phyloP scores from a whole-genome alignment of 2,797 vertebrate species.

The Enteromius paludinosus region DNA sequence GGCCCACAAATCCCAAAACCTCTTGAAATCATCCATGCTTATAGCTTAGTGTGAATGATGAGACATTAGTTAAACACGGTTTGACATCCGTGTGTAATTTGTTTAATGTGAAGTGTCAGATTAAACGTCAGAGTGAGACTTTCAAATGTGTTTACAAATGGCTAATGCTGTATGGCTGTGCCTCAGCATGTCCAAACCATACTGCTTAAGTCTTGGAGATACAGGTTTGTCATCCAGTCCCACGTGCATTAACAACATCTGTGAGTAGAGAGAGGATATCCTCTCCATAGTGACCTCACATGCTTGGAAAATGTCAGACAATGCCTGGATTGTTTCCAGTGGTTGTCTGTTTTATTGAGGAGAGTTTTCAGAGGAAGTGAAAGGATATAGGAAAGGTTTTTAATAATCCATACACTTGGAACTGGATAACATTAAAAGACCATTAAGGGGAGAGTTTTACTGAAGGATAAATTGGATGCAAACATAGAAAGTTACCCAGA shows the following conservation, averaged over 20 bases:
- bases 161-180: constrained; percentile 9
- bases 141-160: constrained; percentile 4
- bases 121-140: constrained; percentile 1
- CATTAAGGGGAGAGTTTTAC: constrained; percentile 15
- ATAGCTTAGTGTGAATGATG: constrained; percentile 12
- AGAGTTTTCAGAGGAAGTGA: constrained; percentile 48
- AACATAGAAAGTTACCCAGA: constrained; percentile 9
- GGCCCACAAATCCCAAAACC: background rate
- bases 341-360: constrained; percentile 24
- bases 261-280: constrained; percentile 50
- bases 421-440: constrained; percentile 30
- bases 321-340: constrained; percentile 58
- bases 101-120: constrained; percentile 1
- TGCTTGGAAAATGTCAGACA: constrained; percentile 51
- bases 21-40: constrained; percentile 15
- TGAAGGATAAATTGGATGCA: background rate
- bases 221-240: constrained; percentile 12
- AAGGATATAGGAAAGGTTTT: constrained; percentile 27
- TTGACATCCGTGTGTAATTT: background rate
- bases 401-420: constrained; percentile 21
- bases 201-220: background rate
- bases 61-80: constrained; percentile 23
- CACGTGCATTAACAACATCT: constrained; percentile 27
- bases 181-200: constrained; percentile 6
- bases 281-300: constrained; percentile 48